Conservation (phyloP, 2,888 invertebrate species). For the Chloroclystis v-ata region DNA sequence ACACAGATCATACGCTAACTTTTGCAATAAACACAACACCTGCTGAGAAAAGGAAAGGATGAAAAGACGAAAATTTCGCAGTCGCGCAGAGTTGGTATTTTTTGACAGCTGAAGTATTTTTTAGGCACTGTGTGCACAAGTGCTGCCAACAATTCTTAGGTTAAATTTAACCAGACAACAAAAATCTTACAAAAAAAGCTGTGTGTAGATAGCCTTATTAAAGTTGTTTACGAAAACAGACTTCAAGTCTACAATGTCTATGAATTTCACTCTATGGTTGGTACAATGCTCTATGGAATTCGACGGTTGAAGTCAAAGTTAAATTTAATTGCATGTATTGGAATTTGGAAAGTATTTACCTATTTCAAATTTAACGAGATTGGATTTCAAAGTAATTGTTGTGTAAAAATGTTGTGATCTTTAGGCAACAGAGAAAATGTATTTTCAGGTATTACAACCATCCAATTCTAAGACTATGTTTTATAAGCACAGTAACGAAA, state of each 20-base stretch:
- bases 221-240: slow-evolving; percentile 6
- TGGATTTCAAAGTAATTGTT: neutral
- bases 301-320: slow-evolving; percentile 10
- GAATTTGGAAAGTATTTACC: neutral
- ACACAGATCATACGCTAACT: slow-evolving; percentile 12
- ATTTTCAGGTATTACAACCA: slow-evolving; percentile 48
- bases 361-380: slow-evolving; percentile 4
- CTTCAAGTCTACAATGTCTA: neutral
- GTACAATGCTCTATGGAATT: slow-evolving; percentile 2
- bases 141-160: slow-evolving; percentile 9
- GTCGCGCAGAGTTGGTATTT: slow-evolving; percentile 7
- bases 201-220: too few species aligned
- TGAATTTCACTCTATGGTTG: neutral
- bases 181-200: too few species aligned
- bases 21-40: slow-evolving; percentile 20
- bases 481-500: too few species aligned
- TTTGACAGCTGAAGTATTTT: slow-evolving; percentile 10
- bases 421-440: slow-evolving; percentile 41
- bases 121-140: too few species aligned
- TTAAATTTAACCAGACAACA: too few species aligned
- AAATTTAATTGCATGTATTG: neutral
- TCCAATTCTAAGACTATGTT: too few species aligned
- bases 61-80: slow-evolving; percentile 48
- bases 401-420: slow-evolving; percentile 9
- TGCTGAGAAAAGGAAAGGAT: slow-evolving; percentile 44